Evolutionary conservation across 35 echinoderm and acorn worm genomes (phyloP).

Genomic region (Strongylocentrotus purpuratus): DNA sequence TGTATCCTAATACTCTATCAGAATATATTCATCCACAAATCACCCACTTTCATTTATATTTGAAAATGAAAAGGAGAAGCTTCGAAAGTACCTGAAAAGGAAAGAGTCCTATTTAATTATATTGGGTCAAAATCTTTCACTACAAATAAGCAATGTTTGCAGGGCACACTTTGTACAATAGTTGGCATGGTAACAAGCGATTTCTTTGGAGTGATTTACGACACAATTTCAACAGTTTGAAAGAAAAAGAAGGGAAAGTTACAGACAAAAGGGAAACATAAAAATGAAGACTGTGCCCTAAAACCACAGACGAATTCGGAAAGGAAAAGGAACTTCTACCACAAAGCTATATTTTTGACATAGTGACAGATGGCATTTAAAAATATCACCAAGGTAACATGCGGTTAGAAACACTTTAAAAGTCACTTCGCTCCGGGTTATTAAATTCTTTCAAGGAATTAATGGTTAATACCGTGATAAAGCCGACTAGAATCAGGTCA

Average conservation of each 20-base stretch:
- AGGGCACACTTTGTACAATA: neutral
- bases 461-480: neutral
- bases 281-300: neutral
- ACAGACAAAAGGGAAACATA: conserved; percentile 1
- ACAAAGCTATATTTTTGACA: neutral
- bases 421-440: neutral
- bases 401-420: neutral
- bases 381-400: neutral
- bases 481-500: conserved; percentile 16
- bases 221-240: neutral
- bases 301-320: neutral
- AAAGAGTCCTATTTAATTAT: neutral
- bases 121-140: neutral
- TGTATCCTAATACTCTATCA: no score
- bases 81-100: neutral
- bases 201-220: neutral
- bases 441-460: conserved; percentile 6
- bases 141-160: neutral
- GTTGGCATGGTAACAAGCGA: neutral
- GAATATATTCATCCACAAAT: neutral
- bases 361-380: neutral
- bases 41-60: neutral
- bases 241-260: neutral
- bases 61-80: neutral
- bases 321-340: neutral